phyloP scores from a whole-genome alignment of 2,113 vertebrate species.

The Trochalopteron elliotii region DNA sequence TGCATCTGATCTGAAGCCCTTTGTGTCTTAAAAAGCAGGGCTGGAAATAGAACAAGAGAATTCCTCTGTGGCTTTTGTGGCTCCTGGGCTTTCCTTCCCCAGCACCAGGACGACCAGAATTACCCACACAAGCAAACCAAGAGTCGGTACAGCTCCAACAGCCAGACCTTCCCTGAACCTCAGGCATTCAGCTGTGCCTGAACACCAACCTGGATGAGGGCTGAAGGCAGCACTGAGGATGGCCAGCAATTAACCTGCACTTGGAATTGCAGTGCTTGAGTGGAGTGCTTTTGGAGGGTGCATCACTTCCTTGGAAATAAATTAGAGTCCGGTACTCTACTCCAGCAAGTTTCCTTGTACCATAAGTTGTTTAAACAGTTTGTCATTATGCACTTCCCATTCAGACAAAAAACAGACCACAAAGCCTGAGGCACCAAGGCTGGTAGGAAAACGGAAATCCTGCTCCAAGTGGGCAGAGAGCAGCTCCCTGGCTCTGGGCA shows the following conservation, averaged over 20 bases:
- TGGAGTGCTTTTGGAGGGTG: background rate
- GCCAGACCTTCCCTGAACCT: background rate
- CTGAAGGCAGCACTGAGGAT: background rate
- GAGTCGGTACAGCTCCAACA: background rate
- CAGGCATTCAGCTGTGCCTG: background rate
- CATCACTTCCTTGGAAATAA: slow-evolving; percentile 57
- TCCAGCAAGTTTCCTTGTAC: slow-evolving; percentile 37
- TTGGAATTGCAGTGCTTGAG: background rate
- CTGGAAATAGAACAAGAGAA: slow-evolving; percentile 27
- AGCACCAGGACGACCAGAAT: background rate
- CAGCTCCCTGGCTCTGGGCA: background rate
- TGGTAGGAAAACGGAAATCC: slow-evolving; percentile 47
- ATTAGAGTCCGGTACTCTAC: background rate
- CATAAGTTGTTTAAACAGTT: slow-evolving; percentile 45
- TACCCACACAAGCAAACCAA: background rate
- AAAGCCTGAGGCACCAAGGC: background rate
- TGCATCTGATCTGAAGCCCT: slow-evolving; percentile 23
- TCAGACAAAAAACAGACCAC: slow-evolving; percentile 2
- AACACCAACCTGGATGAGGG: background rate
- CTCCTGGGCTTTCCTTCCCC: background rate
- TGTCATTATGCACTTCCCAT: slow-evolving; percentile 44
- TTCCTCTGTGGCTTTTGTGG: background rate
- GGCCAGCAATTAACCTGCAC: background rate
- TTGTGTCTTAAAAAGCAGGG: slow-evolving; percentile 11
- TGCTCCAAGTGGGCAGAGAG: background rate